Evolutionary conservation across 2,113 vertebrate genomes (phyloP), one percentile per base, ranked within the genome.

Genomic region (Crocuta crocuta): DNA sequence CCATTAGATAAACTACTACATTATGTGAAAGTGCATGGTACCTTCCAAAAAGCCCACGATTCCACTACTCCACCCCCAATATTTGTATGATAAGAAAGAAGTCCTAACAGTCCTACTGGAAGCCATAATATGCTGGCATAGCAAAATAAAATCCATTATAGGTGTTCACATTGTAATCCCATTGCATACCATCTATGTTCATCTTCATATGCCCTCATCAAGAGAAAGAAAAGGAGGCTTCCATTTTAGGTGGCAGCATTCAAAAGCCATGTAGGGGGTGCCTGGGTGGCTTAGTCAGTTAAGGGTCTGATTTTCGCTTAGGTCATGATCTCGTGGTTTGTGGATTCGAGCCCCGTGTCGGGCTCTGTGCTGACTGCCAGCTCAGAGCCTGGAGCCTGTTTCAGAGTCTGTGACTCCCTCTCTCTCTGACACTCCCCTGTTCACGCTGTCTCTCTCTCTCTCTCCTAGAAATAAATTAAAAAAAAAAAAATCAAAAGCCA

Each of bases 1-100:
- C 94, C 4, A n/a, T n/a, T 93, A 39, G 2, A 31, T 85, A 35
- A 39, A 94, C 85, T 95, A 94, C 85, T 95, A 50, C 4, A 76
- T 23, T 74, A 63, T 48, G 3, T 71, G 78, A 15, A 90, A 55
- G 12, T 78, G 1, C 1, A 86, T 16, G 53, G 9, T 68, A 9
- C 3, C 43, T 91, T 91, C 43, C 35, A 86, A 17, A 39, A 86
- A 89, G 2, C 15, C 17, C 10, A 66, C 39, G 7, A 3, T 43
- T 13, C 19, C 31, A 3, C 5, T 70, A 50, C 48, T 48, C 50
- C 7, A 31, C 11, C 10, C 6, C 35, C 12, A 81, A 55, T 76
- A 89, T 21, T 74, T 85, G 17, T 78, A 9, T 35, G 0, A 89
- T 63, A 23, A 86, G 33, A 81, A 96, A 53, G 76, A 84, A 94